Evolutionary conservation across 2,797 vertebrate genomes (phyloP).

Genomic region (Eurystomus glaucurus): DNA sequence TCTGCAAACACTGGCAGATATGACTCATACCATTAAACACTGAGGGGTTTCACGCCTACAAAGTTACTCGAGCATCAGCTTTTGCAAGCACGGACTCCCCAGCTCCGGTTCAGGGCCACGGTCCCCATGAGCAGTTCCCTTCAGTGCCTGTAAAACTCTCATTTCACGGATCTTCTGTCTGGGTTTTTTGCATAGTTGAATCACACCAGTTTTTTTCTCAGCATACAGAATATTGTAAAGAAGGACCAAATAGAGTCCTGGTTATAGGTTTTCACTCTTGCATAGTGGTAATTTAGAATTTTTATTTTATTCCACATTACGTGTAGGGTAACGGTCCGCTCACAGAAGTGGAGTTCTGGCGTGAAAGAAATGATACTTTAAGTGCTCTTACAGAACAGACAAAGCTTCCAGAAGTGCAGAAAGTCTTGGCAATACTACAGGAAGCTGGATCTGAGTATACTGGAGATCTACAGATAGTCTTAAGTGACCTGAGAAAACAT

Average conservation of each 20-base stretch:
- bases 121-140: background rate
- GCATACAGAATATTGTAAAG: background rate
- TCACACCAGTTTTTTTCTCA: background rate
- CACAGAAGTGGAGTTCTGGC: constrained; percentile 92
- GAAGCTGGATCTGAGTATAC: constrained; percentile 79
- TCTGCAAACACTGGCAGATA: background rate
- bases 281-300: background rate
- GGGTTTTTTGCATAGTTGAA: background rate
- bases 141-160: background rate
- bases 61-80: background rate
- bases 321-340: constrained; percentile 87
- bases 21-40: background rate
- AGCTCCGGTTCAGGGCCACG: background rate
- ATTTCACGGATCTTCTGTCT: background rate
- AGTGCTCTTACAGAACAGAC: constrained; percentile 88
- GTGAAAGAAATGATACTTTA: constrained; percentile 85
- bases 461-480: constrained; percentile 82
- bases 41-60: background rate
- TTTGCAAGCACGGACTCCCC: background rate
- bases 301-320: background rate
- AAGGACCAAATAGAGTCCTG: background rate
- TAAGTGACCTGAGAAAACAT: constrained; percentile 86
- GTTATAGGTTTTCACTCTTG: background rate
- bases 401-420: constrained; percentile 86
- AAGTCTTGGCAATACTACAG: constrained; percentile 86